A percentile compares a stretch with the other conserved stretches of the same genome.
phyloP scores from a whole-genome alignment of 1,140 invertebrate genomes.

The Lordiphosa collinella region DNA sequence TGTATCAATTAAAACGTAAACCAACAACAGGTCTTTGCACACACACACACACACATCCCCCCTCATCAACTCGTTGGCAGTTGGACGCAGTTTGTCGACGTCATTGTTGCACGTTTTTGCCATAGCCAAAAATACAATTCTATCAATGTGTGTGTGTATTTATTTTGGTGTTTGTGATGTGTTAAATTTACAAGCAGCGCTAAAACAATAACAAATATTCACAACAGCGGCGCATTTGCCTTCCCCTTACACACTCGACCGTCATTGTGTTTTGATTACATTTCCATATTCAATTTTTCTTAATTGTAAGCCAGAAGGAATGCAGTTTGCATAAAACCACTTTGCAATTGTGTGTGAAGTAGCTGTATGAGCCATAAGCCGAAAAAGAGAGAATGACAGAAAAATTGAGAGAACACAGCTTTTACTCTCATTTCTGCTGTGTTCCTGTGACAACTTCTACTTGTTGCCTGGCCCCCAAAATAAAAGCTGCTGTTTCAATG shows the following conservation, averaged over 20 bases:
- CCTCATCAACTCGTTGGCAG: conserved; percentile 53
- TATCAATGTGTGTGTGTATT: conserved; percentile 29
- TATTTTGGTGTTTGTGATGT: conserved; percentile 24
- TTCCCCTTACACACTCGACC: too few species aligned
- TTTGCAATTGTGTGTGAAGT: neutral
- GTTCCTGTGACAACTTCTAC: conserved; percentile 35
- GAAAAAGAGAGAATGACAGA: too few species aligned
- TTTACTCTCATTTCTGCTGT: conserved; percentile 1
- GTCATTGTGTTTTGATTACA: too few species aligned
- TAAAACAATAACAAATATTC: conserved; percentile 25
- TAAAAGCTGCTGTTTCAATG: conserved; percentile 24
- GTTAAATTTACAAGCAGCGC: conserved; percentile 50
- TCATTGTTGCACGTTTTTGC: conserved; percentile 75
- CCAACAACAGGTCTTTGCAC: conserved; percentile 24
- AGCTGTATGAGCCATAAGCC: too few species aligned
- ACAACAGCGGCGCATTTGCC: conserved; percentile 17
- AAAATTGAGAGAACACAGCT: conserved; percentile 1
- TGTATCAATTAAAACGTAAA: conserved; percentile 68
- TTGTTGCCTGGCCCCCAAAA: conserved; percentile 30
- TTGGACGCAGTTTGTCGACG: conserved; percentile 49
- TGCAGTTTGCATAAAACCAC: neutral
- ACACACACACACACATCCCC: neutral
- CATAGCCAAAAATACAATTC: conserved; percentile 35
- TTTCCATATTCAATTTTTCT: too few species aligned
- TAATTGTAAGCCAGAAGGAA: too few species aligned